Evolutionary conservation across 2,888 invertebrate genomes (phyloP), one percentile per base, ranked within the genome.

Genomic region (Thymelicus sylvestris): DNA sequence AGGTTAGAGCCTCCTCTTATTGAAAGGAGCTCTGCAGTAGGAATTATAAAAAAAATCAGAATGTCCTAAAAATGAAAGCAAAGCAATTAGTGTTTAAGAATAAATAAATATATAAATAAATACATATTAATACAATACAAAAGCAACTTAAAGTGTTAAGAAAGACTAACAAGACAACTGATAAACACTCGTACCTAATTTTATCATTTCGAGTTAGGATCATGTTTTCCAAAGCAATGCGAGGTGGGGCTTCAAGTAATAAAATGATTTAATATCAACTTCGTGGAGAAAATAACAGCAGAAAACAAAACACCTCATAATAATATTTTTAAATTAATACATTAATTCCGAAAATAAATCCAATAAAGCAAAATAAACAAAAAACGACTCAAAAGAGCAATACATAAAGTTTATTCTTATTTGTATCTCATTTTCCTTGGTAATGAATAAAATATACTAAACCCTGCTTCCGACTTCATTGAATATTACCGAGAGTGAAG

Each of bases 371-470:
- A 52, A 19, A 50, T 13, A 67, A 60, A 62, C n/a, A n/a, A 55
- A 61, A 68, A 5, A 6, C 19, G 52, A 66, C 47, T 8, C 38
- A 15, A 66, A 15, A 41, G 39, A 39, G 48, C 47, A 7, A 19
- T 13, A 31, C 50, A 39, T 67, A 61, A 41, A 67, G 39, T 60
- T 15, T 50, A 62, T 52, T 41, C 41, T 31, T 60, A 65, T 60
- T 69, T 60, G 64, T 59, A 41, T 38, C 59, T 39, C 64, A 64
- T 65, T 69, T 68, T 69, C 59, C 57, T 31, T 64, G 69, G 59
- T 65, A 69, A 69, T 69, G 69, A 69, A 69, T 69, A 69, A 69
- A 69, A 69, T 69, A 69, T 69, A 69, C 64, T 69, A 69, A 64
- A 64, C 64, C 59, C 31, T 69, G 57, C 57, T 69, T 64, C 69